phyloP scores from a whole-genome alignment of 1,140 invertebrate genomes.

The Latrodectus geometricus region DNA sequence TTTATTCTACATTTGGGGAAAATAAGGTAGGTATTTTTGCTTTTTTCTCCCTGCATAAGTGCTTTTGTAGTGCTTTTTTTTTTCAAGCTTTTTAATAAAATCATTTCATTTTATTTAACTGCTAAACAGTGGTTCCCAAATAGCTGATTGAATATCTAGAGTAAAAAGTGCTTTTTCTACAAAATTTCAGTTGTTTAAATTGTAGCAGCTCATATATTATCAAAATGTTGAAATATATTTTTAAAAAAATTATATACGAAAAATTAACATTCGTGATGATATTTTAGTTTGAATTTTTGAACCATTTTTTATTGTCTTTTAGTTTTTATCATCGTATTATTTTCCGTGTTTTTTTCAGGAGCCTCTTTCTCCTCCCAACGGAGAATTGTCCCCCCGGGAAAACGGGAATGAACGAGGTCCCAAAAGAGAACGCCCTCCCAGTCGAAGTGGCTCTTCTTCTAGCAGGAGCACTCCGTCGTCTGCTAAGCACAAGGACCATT shows the following conservation, averaged over 20 bases:
- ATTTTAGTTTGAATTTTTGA: neutral
- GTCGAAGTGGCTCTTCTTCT: conserved; percentile 63
- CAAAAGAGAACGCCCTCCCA: conserved; percentile 63
- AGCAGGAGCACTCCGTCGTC: conserved; percentile 81
- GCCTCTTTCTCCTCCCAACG: conserved; percentile 78
- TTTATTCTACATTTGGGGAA: too few relatives aligned
- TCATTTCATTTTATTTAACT: conserved; percentile 4
- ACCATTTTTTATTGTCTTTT: neutral
- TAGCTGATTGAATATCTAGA: neutral
- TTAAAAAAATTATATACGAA: too few relatives aligned
- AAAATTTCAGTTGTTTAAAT: too few relatives aligned
- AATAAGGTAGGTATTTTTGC: too few relatives aligned
- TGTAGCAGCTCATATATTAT: too few relatives aligned
- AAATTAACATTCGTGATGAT: neutral
- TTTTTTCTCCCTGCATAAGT: neutral
- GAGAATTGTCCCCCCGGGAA: conserved; percentile 77
- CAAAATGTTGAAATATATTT: too few relatives aligned
- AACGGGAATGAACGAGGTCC: conserved; percentile 78
- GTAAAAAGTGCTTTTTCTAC: neutral
- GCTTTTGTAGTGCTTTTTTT: neutral
- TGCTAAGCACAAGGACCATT: conserved; percentile 85
- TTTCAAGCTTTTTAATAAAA: neutral
- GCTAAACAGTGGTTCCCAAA: conserved; percentile 45
- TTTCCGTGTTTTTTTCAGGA: conserved; percentile 72
- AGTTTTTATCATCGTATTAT: neutral